These are phyloP conservation scores for Neolamprologus cancellatus DNA, from an alignment of 2,113 vertebrate species.

Conservation along the genomic window DNA sequence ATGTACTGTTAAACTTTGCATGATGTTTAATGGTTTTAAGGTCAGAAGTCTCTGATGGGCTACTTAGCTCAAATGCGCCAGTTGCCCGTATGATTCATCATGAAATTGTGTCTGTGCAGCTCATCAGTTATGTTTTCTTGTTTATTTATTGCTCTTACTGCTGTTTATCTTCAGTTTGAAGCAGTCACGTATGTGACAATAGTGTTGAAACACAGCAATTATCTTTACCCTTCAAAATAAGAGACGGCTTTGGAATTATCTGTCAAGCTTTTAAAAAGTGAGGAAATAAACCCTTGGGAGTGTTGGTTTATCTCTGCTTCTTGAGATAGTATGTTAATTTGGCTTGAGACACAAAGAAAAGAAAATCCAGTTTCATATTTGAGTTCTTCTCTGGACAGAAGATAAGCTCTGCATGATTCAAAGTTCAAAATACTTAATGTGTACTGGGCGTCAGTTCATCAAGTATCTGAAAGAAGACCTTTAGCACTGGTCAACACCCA, in stretches of 20 bases:
- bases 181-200: neutral
- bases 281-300: neutral
- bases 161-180: neutral
- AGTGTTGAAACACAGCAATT: neutral
- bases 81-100: neutral
- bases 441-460: neutral
- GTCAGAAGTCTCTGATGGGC: neutral
- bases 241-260: neutral
- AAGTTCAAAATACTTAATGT: neutral
- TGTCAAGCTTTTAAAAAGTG: neutral
- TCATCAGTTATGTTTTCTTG: neutral
- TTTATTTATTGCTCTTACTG: neutral
- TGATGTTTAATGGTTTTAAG: neutral
- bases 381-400: neutral
- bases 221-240: neutral
- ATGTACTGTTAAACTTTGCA: neutral
- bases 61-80: neutral
- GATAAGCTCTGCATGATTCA: neutral
- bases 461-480: neutral
- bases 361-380: neutral
- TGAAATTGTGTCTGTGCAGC: neutral
- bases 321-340: neutral
- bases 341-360: neutral
- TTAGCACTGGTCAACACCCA: neutral
- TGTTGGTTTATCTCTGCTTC: neutral